Evolutionary conservation across 1,140 invertebrate genomes (phyloP).

Genomic region (Parasteatoda tepidariorum): DNA sequence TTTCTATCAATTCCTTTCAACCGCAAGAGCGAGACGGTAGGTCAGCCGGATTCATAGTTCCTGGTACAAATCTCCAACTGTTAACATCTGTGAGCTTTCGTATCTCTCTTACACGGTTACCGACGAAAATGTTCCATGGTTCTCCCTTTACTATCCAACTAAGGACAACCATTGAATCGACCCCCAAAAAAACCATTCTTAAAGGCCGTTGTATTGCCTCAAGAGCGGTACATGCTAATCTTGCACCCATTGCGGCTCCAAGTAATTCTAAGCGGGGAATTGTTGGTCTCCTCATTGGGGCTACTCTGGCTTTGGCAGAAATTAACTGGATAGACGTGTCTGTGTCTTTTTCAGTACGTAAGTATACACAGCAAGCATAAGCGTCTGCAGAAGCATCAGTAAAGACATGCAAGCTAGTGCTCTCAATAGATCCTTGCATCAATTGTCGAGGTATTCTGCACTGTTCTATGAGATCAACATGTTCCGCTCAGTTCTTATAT

Average conservation of each 20-base stretch:
- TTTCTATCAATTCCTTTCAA: not conserved
- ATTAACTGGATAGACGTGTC: not conserved
- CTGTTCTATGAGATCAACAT: not conserved
- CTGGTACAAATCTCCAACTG: not conserved
- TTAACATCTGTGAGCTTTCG: not conserved
- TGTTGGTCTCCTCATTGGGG: not conserved
- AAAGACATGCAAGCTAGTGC: not conserved
- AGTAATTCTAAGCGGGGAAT: not conserved
- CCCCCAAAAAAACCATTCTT: not conserved
- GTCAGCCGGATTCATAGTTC: not conserved
- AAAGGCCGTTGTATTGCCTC: not conserved
- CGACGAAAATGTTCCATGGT: constrained; percentile 16
- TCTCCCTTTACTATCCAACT: not conserved
- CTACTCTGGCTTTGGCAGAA: not conserved
- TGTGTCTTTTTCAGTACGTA: not conserved
- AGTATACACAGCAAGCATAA: constrained; percentile 3
- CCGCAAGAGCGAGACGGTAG: not conserved
- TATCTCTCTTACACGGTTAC: constrained; percentile 4
- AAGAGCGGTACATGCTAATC: not conserved
- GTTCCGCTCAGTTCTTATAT: not conserved
- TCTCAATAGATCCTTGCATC: not conserved
- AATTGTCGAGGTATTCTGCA: not conserved
- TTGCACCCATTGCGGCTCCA: not conserved
- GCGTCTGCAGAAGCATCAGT: constrained; percentile 12
- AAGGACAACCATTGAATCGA: not conserved